Percentiles rank a stretch among this genome's conserved stretches.
Evolutionary conservation across 2,797 vertebrate genomes (phyloP).

Genomic region (Schizopygopsis malacanthus): DNA sequence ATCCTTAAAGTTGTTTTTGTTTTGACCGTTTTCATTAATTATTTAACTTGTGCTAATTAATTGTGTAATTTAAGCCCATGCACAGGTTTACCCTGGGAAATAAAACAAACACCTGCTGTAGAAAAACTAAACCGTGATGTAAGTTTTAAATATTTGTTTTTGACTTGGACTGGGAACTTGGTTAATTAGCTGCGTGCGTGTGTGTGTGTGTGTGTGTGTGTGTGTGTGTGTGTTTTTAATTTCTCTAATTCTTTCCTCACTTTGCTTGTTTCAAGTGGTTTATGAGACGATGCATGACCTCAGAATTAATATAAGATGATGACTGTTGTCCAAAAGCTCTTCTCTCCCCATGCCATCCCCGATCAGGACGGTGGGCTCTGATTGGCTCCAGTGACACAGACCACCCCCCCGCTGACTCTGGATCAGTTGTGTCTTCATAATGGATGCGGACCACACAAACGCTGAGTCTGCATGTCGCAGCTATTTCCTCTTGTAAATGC

Average conservation of each 20-base stretch:
- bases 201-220: neutral
- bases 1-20: neutral
- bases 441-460: slow-evolving; percentile 69
- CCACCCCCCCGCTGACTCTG: slow-evolving; percentile 47
- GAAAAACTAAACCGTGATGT: slow-evolving; percentile 16
- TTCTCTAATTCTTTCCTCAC: neutral
- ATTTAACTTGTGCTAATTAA: slow-evolving; percentile 13
- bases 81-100: neutral
- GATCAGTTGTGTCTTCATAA: slow-evolving; percentile 60
- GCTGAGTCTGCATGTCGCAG: slow-evolving; percentile 58
- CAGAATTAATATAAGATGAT: slow-evolving; percentile 32
- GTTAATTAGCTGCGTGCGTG: neutral
- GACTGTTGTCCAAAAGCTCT: slow-evolving; percentile 19
- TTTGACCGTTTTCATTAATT: neutral
- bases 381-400: slow-evolving; percentile 42
- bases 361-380: slow-evolving; percentile 27
- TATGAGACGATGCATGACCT: slow-evolving; percentile 19
- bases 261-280: neutral
- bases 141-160: slow-evolving; percentile 20
- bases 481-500: slow-evolving; percentile 75
- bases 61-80: neutral
- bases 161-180: neutral
- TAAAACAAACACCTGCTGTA: neutral
- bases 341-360: neutral
- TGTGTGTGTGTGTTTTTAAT: neutral